These are phyloP conservation scores for Dasysyrphus albostriatus DNA, from an alignment of 2,888 invertebrate species.

Conservation along the genomic window DNA sequence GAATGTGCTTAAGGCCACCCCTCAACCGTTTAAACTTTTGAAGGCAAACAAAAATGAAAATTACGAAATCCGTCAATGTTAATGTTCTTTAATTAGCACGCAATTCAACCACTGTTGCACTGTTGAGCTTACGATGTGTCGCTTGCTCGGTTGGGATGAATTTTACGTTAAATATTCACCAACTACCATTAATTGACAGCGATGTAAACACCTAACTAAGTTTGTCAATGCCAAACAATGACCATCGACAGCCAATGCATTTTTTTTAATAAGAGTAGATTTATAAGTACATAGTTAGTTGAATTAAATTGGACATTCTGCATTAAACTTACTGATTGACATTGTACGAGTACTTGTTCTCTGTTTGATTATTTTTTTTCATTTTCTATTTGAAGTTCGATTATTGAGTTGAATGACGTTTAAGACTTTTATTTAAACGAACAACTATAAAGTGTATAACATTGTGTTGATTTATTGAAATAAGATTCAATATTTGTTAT, in stretches of 20 bases:
- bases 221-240: slow-evolving; percentile 54
- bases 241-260: slow-evolving; percentile 7
- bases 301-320: slow-evolving; percentile 28
- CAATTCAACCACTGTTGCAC: slow-evolving; percentile 10
- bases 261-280: background rate
- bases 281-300: background rate
- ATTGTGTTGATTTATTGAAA: background rate
- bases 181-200: background rate
- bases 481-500: background rate
- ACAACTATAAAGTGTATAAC: background rate
- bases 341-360: slow-evolving; percentile 39
- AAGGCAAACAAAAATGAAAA: background rate
- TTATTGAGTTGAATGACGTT: background rate
- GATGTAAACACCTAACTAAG: background rate
- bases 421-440: background rate
- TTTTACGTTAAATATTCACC: slow-evolving; percentile 6
- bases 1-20: slow-evolving; percentile 48
- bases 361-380: background rate
- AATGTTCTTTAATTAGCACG: slow-evolving; percentile 42
- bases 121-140: slow-evolving; percentile 8
- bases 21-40: slow-evolving; percentile 16
- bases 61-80: slow-evolving; percentile 15
- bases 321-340: slow-evolving; percentile 12
- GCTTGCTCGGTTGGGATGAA: background rate
- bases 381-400: background rate